These are phyloP conservation scores for Phasia obesa DNA, from an alignment of 2,888 invertebrate species.

Conservation along the genomic window DNA sequence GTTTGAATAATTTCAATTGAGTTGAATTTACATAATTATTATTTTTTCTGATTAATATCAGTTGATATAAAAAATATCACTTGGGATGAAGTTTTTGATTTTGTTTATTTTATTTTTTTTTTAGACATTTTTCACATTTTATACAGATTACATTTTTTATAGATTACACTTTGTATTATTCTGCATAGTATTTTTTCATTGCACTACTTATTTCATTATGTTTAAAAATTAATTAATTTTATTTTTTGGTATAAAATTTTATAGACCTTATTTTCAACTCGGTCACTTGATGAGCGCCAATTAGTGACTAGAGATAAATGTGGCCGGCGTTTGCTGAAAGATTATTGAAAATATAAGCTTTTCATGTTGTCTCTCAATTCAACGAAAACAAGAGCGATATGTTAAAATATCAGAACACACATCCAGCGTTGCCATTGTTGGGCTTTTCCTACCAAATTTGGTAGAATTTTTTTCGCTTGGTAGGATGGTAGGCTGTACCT, in stretches of 20 bases:
- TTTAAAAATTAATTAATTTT: slow-evolving; percentile 40
- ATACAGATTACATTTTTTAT: not conserved
- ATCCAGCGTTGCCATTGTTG: too few species aligned
- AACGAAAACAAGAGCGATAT: slow-evolving; percentile 20
- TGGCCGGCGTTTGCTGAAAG: slow-evolving; percentile 68
- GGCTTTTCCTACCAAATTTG: too few species aligned
- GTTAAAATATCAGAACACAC: slow-evolving; percentile 22
- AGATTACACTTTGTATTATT: not conserved
- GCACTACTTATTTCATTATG: not conserved
- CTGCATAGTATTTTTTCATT: not conserved
- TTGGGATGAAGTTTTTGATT: too few species aligned
- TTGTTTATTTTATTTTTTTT: not conserved
- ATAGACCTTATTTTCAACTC: slow-evolving; percentile 58
- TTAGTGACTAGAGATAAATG: slow-evolving; percentile 58
- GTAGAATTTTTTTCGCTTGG: too few species aligned
- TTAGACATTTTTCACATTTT: slow-evolving; percentile 45
- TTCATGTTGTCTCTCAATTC: slow-evolving; percentile 38
- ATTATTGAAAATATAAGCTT: slow-evolving; percentile 64
- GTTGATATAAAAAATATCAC: too few species aligned
- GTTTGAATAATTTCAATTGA: too few species aligned
- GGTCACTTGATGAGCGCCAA: slow-evolving; percentile 65
- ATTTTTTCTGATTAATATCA: too few species aligned
- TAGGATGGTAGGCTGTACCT: too few species aligned
- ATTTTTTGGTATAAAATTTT: slow-evolving; percentile 17
- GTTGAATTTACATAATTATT: too few species aligned